Evolutionary conservation across 1,140 invertebrate genomes (phyloP).

Genomic region (Latrodectus geometricus): DNA sequence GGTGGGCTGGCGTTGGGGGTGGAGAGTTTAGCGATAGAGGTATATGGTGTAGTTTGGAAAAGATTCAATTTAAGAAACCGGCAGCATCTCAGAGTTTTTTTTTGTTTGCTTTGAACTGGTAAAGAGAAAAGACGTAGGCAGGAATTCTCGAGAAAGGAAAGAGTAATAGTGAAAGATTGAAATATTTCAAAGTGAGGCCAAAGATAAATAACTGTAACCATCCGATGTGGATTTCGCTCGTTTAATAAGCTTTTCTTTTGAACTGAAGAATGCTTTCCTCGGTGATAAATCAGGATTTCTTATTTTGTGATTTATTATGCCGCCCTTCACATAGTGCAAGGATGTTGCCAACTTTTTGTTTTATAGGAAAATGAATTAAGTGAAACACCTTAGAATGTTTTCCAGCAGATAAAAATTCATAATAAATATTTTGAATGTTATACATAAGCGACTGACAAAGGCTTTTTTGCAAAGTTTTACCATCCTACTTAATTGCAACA

Average conservation of each 20-base stretch:
- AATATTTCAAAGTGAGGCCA: background rate
- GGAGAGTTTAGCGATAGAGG: background rate
- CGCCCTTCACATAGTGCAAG: too few species aligned
- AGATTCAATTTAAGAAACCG: constrained; percentile 1
- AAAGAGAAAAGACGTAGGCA: background rate
- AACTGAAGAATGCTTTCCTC: background rate
- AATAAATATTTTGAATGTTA: too few species aligned
- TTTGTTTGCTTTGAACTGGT: background rate
- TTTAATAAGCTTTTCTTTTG: background rate
- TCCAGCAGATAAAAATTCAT: too few species aligned
- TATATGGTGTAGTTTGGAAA: background rate
- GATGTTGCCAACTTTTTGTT: too few species aligned
- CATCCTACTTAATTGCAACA: too few species aligned
- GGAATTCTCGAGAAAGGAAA: background rate
- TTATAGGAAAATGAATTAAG: too few species aligned
- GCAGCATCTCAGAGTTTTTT: background rate
- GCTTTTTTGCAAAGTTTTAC: too few species aligned
- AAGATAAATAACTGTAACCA: background rate
- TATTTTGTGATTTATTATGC: background rate
- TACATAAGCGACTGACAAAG: too few species aligned
- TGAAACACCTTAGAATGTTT: too few species aligned
- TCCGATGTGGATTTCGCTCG: background rate
- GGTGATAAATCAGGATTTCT: background rate
- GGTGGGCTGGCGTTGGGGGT: too few species aligned
- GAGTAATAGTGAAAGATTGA: background rate